Evolutionary conservation across 2,888 invertebrate genomes (phyloP).

Genomic region (Thera britannica): DNA sequence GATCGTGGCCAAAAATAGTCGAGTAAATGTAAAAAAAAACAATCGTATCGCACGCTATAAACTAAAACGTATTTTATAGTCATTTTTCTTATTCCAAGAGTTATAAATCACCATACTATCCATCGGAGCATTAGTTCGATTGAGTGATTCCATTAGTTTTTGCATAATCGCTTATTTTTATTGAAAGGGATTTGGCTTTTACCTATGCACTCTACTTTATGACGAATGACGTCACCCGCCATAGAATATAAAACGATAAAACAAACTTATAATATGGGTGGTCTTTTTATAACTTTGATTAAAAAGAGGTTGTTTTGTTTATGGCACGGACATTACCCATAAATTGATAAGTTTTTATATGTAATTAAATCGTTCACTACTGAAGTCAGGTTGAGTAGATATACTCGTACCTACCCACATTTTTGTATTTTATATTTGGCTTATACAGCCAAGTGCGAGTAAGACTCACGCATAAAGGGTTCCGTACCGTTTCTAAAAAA

Average conservation of each 20-base stretch:
- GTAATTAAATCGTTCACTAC: no score
- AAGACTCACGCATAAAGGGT: no score
- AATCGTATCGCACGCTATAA: constrained; percentile 57
- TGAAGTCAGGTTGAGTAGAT: no score
- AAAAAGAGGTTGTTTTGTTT: neutral
- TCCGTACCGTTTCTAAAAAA: no score
- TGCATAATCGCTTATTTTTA: constrained; percentile 71
- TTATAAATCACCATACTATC: constrained; percentile 78
- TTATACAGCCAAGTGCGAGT: no score
- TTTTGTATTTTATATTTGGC: no score
- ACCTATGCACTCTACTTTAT: constrained; percentile 8
- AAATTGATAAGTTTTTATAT: no score
- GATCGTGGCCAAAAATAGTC: no score
- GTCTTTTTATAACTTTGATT: neutral
- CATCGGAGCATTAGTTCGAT: constrained; percentile 80
- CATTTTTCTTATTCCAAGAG: constrained; percentile 79
- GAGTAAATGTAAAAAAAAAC: no score
- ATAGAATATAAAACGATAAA: neutral
- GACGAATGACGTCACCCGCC: neutral
- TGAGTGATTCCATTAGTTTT: constrained; percentile 82
- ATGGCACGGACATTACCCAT: neutral
- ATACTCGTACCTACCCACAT: no score
- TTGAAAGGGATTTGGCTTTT: constrained; percentile 24
- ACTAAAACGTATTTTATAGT: constrained; percentile 67
- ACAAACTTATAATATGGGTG: neutral